Evolutionary conservation across 2,797 vertebrate species (phyloP), one percentile per base, ranked within the genome.

Genomic region (Leptatherina wallacei): DNA sequence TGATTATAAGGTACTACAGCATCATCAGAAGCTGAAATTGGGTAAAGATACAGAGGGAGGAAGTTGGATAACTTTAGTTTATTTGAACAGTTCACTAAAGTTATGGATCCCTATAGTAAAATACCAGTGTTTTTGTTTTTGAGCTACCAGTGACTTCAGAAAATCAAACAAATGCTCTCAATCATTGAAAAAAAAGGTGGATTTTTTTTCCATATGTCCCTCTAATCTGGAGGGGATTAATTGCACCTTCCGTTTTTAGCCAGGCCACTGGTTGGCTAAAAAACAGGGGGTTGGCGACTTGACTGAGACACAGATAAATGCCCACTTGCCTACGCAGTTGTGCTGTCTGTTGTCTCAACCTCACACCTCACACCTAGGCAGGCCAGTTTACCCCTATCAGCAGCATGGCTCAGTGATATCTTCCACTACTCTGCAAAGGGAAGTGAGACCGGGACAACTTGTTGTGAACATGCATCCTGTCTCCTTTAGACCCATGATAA

Each of bases 401-500:
- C 71, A 44, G 20, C 49, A 61, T 35, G 36, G 58, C 71, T 78
- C 67, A 30, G 54, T 40, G 30, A 54, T 83, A 75, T 83, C 80
- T 58, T 42, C 38, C 60, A 11, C 33, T 14, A 35, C 47, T 69
- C 68, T 73, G 58, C 59, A 78, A 69, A 62, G 42, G 75, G 83
- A 89, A 65, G 49, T 71, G 60, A 70, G 68, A 58, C 18, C 56
- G 29, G 67, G 51, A 32, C 14, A 42, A 52, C 27, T 36, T 66
- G 27, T 65, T 71, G 81, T 84, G 69, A 82, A 77, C 82, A 84
- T 63, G 52, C 78, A 77, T 87, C 84, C 81, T 77, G 78, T 81
- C 75, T 73, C 61, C 79, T 77, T 77, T 57, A 44, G 69, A 73
- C 49, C 29, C 68, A 75, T n/a, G 74, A 87, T 77, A 73, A 85